These are phyloP conservation scores for Ptilonorhynchus violaceus DNA, from an alignment of 2,113 vertebrate genomes.

Conservation along the genomic window DNA sequence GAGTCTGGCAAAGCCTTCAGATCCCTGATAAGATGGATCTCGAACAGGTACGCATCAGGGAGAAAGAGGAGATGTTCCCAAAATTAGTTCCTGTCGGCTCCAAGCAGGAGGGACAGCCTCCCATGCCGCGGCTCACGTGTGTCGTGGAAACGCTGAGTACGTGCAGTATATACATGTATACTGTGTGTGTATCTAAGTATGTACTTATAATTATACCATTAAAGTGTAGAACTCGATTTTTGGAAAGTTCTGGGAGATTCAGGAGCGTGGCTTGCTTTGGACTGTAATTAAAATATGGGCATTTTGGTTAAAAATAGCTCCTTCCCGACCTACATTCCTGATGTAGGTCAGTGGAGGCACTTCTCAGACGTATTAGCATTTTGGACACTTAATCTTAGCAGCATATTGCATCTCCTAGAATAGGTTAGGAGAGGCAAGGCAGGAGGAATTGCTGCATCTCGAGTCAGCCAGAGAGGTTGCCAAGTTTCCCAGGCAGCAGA, in stretches of 20 bases:
- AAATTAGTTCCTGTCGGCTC: not conserved
- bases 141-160: not conserved
- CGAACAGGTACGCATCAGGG: not conserved
- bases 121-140: rapidly evolving
- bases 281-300: not conserved
- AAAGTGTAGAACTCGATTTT: not conserved
- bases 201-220: not conserved
- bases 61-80: not conserved
- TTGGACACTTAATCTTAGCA: constrained; percentile 25
- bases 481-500: constrained; percentile 40
- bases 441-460: not conserved
- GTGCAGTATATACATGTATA: not conserved
- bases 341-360: constrained; percentile 41
- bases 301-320: constrained; percentile 3
- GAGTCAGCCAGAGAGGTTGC: constrained; percentile 6
- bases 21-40: not conserved
- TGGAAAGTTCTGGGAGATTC: not conserved
- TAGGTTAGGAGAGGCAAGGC: not conserved
- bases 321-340: not conserved
- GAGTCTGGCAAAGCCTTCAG: constrained; percentile 6
- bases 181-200: not conserved
- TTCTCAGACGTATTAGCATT: constrained; percentile 11
- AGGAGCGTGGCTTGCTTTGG: not conserved
- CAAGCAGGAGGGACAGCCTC: not conserved
- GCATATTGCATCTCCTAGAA: not conserved